Conservation (phyloP, 53 echinoderm and acorn worm species). For the Astropecten irregularis region DNA sequence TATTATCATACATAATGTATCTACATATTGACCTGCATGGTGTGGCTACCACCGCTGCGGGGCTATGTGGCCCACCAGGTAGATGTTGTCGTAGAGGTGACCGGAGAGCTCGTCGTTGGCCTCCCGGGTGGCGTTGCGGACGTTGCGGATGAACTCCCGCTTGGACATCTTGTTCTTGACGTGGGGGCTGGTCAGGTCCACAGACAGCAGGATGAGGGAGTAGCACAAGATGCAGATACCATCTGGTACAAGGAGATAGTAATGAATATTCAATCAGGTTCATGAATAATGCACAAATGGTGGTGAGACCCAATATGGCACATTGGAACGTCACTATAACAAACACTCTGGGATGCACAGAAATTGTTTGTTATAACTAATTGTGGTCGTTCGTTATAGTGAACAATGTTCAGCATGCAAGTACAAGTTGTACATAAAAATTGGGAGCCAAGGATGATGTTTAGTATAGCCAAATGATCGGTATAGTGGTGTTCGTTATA, state of each 20-base stretch:
- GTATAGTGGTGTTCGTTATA: no score
- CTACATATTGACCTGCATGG: not conserved
- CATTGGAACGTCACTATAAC: no score
- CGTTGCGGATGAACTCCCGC: slow-evolving; percentile 97
- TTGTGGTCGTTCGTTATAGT: no score
- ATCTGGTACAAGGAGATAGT: slow-evolving; percentile 54
- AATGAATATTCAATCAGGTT: not conserved
- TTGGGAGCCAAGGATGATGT: no score
- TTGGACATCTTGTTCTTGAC: slow-evolving; percentile 99
- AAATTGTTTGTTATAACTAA: no score
- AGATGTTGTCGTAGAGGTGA: slow-evolving; percentile 89
- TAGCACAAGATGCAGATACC: slow-evolving; percentile 96
- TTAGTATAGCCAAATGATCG: no score
- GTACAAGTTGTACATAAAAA: no score
- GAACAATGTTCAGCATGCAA: no score
- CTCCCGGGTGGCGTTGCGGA: slow-evolving; percentile 87
- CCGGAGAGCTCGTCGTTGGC: slow-evolving; percentile 91
- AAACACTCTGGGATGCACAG: no score
- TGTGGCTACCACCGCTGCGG: slow-evolving; percentile 84
- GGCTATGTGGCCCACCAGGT: slow-evolving; percentile 95
- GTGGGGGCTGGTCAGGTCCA: slow-evolving; percentile 98
- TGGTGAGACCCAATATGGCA: not conserved
- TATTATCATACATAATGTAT: not conserved
- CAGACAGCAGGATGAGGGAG: slow-evolving; percentile 91
- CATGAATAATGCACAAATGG: not conserved